Evolutionary conservation across 2,888 invertebrate species (phyloP).

Genomic region (Holacanthella duospinosa): DNA sequence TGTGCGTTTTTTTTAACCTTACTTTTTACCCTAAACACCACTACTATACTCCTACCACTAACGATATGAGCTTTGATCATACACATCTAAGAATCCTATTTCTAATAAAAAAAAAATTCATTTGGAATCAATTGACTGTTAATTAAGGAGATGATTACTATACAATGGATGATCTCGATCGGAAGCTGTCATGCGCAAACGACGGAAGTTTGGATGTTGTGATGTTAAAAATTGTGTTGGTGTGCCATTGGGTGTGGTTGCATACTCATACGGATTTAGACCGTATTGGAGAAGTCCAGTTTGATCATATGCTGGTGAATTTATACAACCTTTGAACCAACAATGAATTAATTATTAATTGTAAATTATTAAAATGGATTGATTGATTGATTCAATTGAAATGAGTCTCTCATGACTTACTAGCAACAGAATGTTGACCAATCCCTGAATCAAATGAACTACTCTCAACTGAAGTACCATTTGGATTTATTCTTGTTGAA

Average conservation of each 20-base stretch:
- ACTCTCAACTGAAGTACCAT: slow-evolving; percentile 35
- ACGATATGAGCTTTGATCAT: too few relatives aligned
- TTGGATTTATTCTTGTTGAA: slow-evolving; percentile 32
- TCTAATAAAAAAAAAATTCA: background rate
- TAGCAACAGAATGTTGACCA: slow-evolving; percentile 37
- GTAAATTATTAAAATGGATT: background rate
- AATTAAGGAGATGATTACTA: slow-evolving; percentile 37
- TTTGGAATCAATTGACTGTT: too few relatives aligned
- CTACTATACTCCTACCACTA: too few relatives aligned
- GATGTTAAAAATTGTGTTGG: slow-evolving; percentile 28
- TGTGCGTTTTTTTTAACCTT: background rate
- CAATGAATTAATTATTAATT: too few relatives aligned
- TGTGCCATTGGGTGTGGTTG: slow-evolving; percentile 23
- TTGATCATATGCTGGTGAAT: slow-evolving; percentile 37
- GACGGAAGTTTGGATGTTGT: slow-evolving; percentile 35
- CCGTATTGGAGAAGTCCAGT: slow-evolving; percentile 33
- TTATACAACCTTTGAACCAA: slow-evolving; percentile 31
- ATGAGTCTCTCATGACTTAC: too few relatives aligned
- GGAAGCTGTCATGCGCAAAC: slow-evolving; percentile 34
- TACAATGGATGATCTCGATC: slow-evolving; percentile 38
- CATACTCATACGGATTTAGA: slow-evolving; percentile 35
- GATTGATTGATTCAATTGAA: too few relatives aligned
- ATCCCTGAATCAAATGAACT: slow-evolving; percentile 38
- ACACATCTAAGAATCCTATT: too few relatives aligned
- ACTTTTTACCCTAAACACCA: background rate